Evolutionary conservation across 2,888 invertebrate species (phyloP), one percentile per base, ranked within the genome.

Genomic region (Linnaemya tessellans): DNA sequence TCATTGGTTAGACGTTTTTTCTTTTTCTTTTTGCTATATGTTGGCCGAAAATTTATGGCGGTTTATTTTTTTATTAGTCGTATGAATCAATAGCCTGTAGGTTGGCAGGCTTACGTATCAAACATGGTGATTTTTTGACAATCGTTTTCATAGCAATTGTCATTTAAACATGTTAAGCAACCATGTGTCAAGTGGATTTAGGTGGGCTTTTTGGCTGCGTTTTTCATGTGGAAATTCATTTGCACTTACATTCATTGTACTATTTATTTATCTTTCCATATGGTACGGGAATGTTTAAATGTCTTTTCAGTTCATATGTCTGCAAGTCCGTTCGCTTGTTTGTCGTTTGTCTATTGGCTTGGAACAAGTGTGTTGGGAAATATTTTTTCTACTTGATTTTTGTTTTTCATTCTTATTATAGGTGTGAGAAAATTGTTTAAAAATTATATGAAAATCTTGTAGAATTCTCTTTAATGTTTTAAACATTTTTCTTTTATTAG

Each of bases 61-160:
- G 62, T 81, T 73, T 56, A 30, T 60, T 64, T 80, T 74, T 74
- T 64, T 60, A 74, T 71, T 71, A 70, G 51, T 62, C 54, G 22
- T 22, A 79, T 64, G 82, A 85, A 85, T 85, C 85, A 85, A 85
- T 85, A 80, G 82, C 85, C 85, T 79, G 82, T 85, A 85, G 85
- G 85, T 85, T 85, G 82, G 82, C 85, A 85, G 85, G 79, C 85
- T 80, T 82, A 85, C 85, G 82, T 85, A 85, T 85, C 85, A 85
- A 85, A 85, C 82, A 82, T 80, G 85, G 82, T 85, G 85, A 85
- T 85, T 85, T 85, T 85, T 82, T 85, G 85, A 85, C 85, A 85
- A 85, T 85, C 85, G 85, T 85, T 85, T 85, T 85, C 85, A 85
- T 85, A 85, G 85, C 85, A 85, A 85, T 85, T 85, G 85, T 85